These are phyloP conservation scores for Probosciger aterrimus DNA, from an alignment of 2,113 vertebrate species.

Conservation along the genomic window DNA sequence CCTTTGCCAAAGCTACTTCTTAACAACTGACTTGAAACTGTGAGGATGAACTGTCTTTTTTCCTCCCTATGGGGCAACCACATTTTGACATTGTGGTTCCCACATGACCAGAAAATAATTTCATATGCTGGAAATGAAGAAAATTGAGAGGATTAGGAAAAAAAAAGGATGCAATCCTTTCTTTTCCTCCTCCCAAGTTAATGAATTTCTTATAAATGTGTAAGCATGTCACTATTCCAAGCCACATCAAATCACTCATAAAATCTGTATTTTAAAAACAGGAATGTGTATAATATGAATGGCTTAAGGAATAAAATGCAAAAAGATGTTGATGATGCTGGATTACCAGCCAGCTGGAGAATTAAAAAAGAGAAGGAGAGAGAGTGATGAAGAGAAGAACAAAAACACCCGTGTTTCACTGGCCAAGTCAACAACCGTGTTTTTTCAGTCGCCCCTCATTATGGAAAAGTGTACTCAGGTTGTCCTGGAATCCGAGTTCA, in stretches of 20 bases:
- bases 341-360: conserved; percentile 15
- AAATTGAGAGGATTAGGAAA: neutral
- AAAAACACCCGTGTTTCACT: conserved; percentile 14
- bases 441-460: conserved; percentile 7
- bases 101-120: conserved; percentile 62
- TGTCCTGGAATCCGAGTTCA: conserved; percentile 36
- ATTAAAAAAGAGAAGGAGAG: conserved; percentile 22
- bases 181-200: neutral
- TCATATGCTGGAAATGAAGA: conserved; percentile 40
- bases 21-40: conserved; percentile 48
- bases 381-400: neutral
- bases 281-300: conserved; percentile 48
- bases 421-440: neutral
- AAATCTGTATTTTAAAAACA: conserved; percentile 65
- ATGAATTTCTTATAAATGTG: conserved; percentile 53
- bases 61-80: conserved; percentile 60
- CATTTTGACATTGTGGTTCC: conserved; percentile 64
- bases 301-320: conserved; percentile 57
- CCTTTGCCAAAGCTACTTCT: conserved; percentile 49
- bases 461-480: conserved; percentile 38
- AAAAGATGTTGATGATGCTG: conserved; percentile 59
- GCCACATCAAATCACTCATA: conserved; percentile 65
- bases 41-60: conserved; percentile 66
- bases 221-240: conserved; percentile 64
- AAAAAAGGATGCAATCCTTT: conserved; percentile 19